phyloP scores from a whole-genome alignment of 2,113 vertebrate genomes.

The Thunnus thynnus region DNA sequence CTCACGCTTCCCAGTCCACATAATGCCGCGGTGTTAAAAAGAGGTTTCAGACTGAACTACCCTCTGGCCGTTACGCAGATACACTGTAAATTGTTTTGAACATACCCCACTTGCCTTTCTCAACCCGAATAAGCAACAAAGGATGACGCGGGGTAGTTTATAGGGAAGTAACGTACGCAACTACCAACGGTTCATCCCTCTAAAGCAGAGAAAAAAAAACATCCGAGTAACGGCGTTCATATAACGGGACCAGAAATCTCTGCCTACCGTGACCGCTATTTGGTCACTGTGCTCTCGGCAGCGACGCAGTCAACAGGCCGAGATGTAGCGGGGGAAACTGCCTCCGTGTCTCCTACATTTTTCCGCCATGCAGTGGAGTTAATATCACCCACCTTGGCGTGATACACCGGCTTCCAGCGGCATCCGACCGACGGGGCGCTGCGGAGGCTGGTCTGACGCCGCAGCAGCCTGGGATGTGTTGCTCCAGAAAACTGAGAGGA shows the following conservation, averaged over 20 bases:
- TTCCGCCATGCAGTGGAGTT: conserved; percentile 44
- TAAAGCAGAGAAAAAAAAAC: background rate
- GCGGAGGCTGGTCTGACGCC: conserved; percentile 62
- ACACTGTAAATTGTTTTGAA: conserved; percentile 26
- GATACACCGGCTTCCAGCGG: conserved; percentile 56
- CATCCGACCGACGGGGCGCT: conserved; percentile 62
- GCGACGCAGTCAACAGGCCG: conserved; percentile 84
- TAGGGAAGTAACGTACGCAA: background rate
- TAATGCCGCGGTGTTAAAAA: background rate
- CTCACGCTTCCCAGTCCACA: background rate
- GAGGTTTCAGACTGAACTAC: background rate
- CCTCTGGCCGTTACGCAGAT: background rate
- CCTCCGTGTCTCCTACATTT: conserved; percentile 7
- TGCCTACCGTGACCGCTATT: conserved; percentile 68
- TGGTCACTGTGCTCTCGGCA: conserved; percentile 63
- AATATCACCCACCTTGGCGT: conserved; percentile 68
- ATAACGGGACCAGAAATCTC: conserved; percentile 49
- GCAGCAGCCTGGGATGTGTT: conserved; percentile 30
- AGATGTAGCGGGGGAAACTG: conserved; percentile 54
- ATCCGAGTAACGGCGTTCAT: background rate
- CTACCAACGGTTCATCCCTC: too few species aligned
- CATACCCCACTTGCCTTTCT: conserved; percentile 25
- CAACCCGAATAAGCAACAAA: conserved; percentile 17
- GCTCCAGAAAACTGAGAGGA: conserved; percentile 54
- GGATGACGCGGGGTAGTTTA: background rate